Evolutionary conservation across 1,140 invertebrate genomes (phyloP), one percentile per base, ranked within the genome.

Genomic region (Tachypleus tridentatus): DNA sequence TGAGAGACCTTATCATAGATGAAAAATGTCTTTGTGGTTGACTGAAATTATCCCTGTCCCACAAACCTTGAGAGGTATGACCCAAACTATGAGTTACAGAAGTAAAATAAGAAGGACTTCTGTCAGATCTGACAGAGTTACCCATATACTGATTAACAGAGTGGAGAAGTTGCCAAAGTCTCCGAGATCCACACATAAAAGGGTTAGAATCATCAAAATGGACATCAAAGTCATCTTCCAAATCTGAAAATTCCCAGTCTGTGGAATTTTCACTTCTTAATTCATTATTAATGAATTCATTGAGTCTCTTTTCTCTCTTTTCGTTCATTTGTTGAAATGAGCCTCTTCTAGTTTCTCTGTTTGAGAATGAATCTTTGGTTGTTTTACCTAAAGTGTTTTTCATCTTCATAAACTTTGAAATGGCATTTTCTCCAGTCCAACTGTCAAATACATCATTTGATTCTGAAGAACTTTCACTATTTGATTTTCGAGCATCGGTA

Each of bases 401-500:
- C 63, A 57, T 66, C 64, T 48, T 51, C 56, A 5, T 62, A 64
- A 59, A 67, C 63, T 53, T 67, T 70, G 5, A 60, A 54, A 29
- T 65, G 63, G 29, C 61, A 53, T n/a, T 61, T 64, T 70, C 72
- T 6, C 72, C 71, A 57, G 66, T 70, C 72, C 72, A 73, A 59
- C 69, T 69, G 61, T 73, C 72, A 58, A 73, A 73, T n/a, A 72
- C 65, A 51, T 73, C 72, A 50, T 66, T 71, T n/a, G 72, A 73
- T 49, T 70, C 71, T 10, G 72, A 73, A 0, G 69, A 70, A 54
- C 69, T 71, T 56, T 66, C 64, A 60, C 71, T 72, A 59, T 73
- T 70, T 6, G 72, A 72, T 10, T 62, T 61, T 3, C 53, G 29
- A 6, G 70, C 10, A 29, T 48, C 50, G 4, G 66, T 7, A 49